A percentile compares a stretch with the other conserved stretches of the same genome.
phyloP scores from a whole-genome alignment of 2,113 vertebrate species.

The Tragelaphus buxtoni region DNA sequence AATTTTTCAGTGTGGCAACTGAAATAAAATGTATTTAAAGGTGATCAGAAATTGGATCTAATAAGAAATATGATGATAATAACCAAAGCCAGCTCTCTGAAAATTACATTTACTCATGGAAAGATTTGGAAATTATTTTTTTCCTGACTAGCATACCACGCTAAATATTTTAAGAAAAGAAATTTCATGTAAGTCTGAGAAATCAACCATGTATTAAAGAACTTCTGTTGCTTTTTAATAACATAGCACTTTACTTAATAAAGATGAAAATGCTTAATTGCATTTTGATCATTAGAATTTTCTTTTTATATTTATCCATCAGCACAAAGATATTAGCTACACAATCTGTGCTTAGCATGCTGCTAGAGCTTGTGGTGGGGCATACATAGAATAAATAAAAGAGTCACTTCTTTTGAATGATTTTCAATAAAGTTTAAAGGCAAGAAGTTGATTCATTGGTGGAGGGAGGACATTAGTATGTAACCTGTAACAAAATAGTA shows the following conservation, averaged over 20 bases:
- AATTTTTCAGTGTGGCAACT: conserved; percentile 5
- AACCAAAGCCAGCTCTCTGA: not conserved
- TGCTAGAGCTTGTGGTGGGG: not conserved
- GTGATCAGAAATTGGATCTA: conserved; percentile 36
- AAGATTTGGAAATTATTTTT: conserved; percentile 22
- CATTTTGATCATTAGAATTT: conserved; percentile 9
- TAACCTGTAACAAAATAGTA: not conserved
- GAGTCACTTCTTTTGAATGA: not conserved
- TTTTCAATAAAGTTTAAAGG: not conserved
- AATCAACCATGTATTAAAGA: not conserved
- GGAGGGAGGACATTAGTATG: not conserved
- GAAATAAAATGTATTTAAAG: conserved; percentile 10
- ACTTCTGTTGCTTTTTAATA: not conserved
- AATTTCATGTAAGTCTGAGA: not conserved
- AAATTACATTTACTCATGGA: conserved; percentile 54
- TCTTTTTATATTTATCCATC: not conserved
- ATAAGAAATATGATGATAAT: conserved; percentile 47
- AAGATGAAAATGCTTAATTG: conserved; percentile 34
- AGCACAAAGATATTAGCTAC: not conserved
- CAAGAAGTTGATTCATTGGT: not conserved
- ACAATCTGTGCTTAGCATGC: not conserved
- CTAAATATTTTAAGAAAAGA: conserved; percentile 49
- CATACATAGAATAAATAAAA: not conserved
- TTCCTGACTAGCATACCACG: not conserved
- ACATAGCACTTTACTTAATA: conserved; percentile 28